Base-by-base conservation (phyloP, 2,113 vertebrate genomes). In the Fregetta grallaria region DNA sequence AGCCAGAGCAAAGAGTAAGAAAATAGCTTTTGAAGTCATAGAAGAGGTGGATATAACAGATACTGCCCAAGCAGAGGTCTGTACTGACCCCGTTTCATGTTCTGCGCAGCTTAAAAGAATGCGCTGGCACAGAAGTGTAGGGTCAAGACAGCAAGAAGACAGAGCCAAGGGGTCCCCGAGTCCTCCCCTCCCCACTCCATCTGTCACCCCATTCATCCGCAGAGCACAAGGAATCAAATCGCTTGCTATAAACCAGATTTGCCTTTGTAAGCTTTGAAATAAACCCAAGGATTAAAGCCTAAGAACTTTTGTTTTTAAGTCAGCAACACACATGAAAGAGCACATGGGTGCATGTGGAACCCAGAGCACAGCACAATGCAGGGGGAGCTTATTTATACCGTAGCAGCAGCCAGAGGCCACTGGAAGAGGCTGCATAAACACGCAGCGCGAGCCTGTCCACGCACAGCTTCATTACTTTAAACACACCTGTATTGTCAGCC, bases 271-370 rank as follows among this genome's bases (percentile, higher is more conserved):
- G 94, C 95, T 92, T 94, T 83, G 86, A 94, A 94, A 97, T 94
- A 96, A 97, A 95, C 94, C 95, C 89, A 26, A 82, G 84, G 96
- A 96, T 96, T 97, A 91, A 95, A 88, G 86, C 72, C 90, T 86
- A 77, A 97, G 76, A 80, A 36, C 15, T 19, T 42, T 59, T 47
- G 30, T 55, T 44, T 34, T 67, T 4, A 80, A 95, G 76, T 49
- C 86, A 76, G 68, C 84, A 77, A 42, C 58, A 50, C 77, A 62
- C 45, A 70, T 38, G 36, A 67, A 91, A 89, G 88, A 76, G 58
- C 78, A 27, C 67, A 71, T 12, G 38, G 68, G 74, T 38, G 71
- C 72, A 59, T 36, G 61, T 27, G 74, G 52, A 87, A 68, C 34
- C 21, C 15, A 3, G 49, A 27, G 50, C 72, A 4, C n/a, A 27